Evolutionary conservation across 2,797 vertebrate species (phyloP).

Genomic region (Anableps anableps): DNA sequence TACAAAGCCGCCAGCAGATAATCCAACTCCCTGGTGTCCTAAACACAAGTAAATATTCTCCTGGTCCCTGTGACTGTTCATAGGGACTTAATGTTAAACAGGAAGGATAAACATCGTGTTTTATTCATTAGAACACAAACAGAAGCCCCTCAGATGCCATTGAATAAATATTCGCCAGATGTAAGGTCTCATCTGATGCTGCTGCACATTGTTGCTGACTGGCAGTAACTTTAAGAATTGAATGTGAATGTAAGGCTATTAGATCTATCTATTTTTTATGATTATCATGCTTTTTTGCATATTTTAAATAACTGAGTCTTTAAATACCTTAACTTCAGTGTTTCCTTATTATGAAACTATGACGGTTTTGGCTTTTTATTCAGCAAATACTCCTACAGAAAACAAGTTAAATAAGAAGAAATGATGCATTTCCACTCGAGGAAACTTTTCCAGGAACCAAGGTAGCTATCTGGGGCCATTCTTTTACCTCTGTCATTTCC

Average conservation of each 20-base stretch:
- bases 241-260: constrained; percentile 13
- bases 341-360: background rate
- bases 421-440: background rate
- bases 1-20: constrained; percentile 83
- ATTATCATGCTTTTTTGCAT: background rate
- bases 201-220: constrained; percentile 29
- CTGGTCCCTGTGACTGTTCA: constrained; percentile 80
- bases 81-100: constrained; percentile 78
- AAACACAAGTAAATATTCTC: constrained; percentile 81
- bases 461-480: background rate
- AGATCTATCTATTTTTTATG: background rate
- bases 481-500: background rate
- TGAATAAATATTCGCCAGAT: constrained; percentile 79
- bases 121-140: constrained; percentile 83
- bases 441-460: background rate
- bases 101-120: constrained; percentile 84
- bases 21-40: constrained; percentile 75
- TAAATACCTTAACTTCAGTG: background rate
- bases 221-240: background rate
- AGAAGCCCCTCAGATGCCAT: constrained; percentile 74
- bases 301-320: background rate
- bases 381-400: background rate
- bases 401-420: background rate
- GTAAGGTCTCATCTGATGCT: constrained; percentile 72
- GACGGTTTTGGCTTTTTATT: background rate